phyloP scores from a whole-genome alignment of 1,140 invertebrate species.

The Euglossa dilemma region DNA sequence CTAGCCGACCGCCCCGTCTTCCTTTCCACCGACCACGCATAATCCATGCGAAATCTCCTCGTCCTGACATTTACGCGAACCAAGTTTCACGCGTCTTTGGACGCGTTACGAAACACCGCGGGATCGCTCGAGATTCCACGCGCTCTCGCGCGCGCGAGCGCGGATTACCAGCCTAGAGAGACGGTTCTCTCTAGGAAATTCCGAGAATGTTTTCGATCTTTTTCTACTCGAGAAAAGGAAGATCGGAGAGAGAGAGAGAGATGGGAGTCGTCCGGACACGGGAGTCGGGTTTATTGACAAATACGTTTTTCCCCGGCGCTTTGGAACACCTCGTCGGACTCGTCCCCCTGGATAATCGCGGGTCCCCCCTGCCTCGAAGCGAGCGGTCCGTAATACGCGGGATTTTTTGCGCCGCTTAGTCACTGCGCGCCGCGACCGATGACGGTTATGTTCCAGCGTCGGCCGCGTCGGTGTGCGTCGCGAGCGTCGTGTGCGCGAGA shows the following conservation, averaged over 20 bases:
- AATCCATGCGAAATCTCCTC: constrained; percentile 9
- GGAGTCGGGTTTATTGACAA: constrained; percentile 37
- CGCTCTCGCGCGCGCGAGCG: too few relatives aligned
- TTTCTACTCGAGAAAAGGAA: too few relatives aligned
- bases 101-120: constrained; percentile 10
- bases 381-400: constrained; percentile 49
- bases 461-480: neutral
- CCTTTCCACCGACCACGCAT: neutral
- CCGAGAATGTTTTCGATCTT: neutral
- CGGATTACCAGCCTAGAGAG: too few relatives aligned
- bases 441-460: constrained; percentile 38
- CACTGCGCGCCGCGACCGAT: constrained; percentile 52
- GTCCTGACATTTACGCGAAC: constrained; percentile 6
- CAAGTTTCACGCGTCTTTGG: neutral
- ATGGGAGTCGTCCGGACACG: neutral
- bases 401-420: constrained; percentile 69
- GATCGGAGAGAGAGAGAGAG: too few relatives aligned
- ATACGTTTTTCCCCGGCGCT: constrained; percentile 24
- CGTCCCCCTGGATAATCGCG: constrained; percentile 9
- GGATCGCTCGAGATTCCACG: neutral
- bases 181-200: too few relatives aligned
- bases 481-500: neutral
- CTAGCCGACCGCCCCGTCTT: constrained; percentile 26
- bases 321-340: constrained; percentile 20
- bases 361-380: constrained; percentile 2